A percentile compares a stretch with the other conserved stretches of the same genome.
phyloP scores from a whole-genome alignment of 2,888 invertebrate genomes.

The Hanleya hanleyi region DNA sequence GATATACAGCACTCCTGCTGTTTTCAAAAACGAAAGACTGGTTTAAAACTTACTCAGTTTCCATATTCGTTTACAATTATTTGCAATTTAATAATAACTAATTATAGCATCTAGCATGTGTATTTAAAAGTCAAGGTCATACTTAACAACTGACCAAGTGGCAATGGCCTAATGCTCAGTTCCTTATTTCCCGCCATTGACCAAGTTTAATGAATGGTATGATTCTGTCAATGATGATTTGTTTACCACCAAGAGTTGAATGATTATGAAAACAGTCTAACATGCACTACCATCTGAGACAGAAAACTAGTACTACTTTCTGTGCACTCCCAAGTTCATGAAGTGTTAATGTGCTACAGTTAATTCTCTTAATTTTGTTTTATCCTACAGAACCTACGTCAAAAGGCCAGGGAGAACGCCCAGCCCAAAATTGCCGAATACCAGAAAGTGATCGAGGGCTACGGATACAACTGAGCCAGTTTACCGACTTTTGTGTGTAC shows the following conservation, averaged over 20 bases:
- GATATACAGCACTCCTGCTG: no score
- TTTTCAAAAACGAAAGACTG: no score
- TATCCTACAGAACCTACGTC: slow-evolving; percentile 52
- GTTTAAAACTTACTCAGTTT: no score
- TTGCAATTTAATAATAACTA: no score
- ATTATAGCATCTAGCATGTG: no score
- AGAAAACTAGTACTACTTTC: not conserved
- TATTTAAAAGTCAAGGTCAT: no score
- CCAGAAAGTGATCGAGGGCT: slow-evolving; percentile 55
- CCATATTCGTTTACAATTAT: no score
- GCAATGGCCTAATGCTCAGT: no score
- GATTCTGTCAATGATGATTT: slow-evolving; percentile 9
- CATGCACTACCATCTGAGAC: slow-evolving; percentile 43
- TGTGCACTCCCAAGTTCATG: not conserved
- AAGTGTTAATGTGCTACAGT: not conserved
- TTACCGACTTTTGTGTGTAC: no score
- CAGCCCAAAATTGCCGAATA: slow-evolving; percentile 50
- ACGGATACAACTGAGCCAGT: slow-evolving; percentile 48
- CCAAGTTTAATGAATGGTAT: no score
- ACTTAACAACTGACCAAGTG: no score
- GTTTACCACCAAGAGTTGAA: slow-evolving; percentile 16
- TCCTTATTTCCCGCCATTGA: no score
- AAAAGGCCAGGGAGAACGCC: slow-evolving; percentile 57
- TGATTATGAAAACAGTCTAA: slow-evolving; percentile 25
- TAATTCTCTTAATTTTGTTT: slow-evolving; percentile 3